Percentiles rank a stretch among this genome's conserved stretches.
Evolutionary conservation across 1,140 invertebrate genomes (phyloP).

Genomic region (Brachionus manjavacas): DNA sequence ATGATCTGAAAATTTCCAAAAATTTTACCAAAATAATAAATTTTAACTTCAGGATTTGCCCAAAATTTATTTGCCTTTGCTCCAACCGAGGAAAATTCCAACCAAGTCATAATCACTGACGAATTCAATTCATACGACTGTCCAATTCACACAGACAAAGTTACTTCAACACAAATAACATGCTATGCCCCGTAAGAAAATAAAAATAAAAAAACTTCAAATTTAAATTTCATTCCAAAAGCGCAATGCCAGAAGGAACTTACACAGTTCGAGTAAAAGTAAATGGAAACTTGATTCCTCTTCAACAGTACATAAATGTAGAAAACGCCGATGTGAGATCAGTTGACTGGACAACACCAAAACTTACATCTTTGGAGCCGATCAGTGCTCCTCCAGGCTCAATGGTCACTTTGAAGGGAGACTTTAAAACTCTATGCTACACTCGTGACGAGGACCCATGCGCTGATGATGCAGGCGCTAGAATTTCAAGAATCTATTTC

Average conservation of each 20-base stretch:
- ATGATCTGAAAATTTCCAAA: too few relatives aligned
- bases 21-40: too few relatives aligned
- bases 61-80: not conserved
- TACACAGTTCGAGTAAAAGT: constrained; percentile 13
- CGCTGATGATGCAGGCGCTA: not conserved
- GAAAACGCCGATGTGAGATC: not conserved
- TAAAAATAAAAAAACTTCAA: not conserved
- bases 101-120: not conserved
- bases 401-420: constrained; percentile 45
- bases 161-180: constrained; percentile 2
- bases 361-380: constrained; percentile 43
- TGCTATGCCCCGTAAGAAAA: not conserved
- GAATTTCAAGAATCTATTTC: constrained; percentile 17
- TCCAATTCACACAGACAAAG: constrained; percentile 35
- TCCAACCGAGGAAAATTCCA: not conserved
- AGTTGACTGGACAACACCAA: constrained; percentile 44
- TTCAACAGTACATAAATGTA: not conserved
- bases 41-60: not conserved
- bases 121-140: not conserved
- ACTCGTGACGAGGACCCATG: constrained; percentile 1
- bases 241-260: not conserved
- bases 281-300: constrained; percentile 16
- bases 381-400: constrained; percentile 44
- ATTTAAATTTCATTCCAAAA: not conserved
- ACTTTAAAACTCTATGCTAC: constrained; percentile 23